A percentile compares a stretch with the other conserved stretches of the same genome.
Evolutionary conservation across 2,113 vertebrate species (phyloP).

Genomic region (Pelmatolapia mariae): DNA sequence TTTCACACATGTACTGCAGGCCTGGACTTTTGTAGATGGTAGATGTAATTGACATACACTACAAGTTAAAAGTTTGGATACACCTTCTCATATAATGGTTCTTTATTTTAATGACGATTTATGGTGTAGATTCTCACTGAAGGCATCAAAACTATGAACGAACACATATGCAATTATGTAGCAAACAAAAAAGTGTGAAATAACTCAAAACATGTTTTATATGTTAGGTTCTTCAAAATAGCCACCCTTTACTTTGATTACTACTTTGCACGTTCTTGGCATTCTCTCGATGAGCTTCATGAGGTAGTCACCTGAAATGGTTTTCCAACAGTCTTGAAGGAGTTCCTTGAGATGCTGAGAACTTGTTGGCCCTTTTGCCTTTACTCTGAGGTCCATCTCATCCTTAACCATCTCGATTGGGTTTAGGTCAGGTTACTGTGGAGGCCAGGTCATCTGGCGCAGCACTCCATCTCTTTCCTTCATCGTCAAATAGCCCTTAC

Average conservation of each 20-base stretch:
- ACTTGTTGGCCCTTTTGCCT: neutral
- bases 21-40: neutral
- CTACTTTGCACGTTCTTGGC: neutral
- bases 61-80: neutral
- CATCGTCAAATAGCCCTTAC: neutral
- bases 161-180: neutral
- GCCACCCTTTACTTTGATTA: neutral
- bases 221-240: neutral
- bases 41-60: neutral
- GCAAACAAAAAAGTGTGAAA: neutral
- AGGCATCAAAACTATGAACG: neutral
- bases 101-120: neutral
- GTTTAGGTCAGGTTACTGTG: neutral
- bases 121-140: neutral
- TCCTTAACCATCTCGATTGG: neutral
- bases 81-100: neutral
- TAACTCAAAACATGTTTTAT: neutral
- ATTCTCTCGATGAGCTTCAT: neutral
- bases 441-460: neutral
- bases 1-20: neutral
- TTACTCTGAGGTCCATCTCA: neutral
- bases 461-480: neutral
- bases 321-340: neutral
- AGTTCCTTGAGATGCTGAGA: neutral
- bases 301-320: neutral